Percentiles rank a stretch among this genome's conserved stretches.
phyloP scores from a whole-genome alignment of 1,140 invertebrate species.

The Drosophila pseudoananassae region DNA sequence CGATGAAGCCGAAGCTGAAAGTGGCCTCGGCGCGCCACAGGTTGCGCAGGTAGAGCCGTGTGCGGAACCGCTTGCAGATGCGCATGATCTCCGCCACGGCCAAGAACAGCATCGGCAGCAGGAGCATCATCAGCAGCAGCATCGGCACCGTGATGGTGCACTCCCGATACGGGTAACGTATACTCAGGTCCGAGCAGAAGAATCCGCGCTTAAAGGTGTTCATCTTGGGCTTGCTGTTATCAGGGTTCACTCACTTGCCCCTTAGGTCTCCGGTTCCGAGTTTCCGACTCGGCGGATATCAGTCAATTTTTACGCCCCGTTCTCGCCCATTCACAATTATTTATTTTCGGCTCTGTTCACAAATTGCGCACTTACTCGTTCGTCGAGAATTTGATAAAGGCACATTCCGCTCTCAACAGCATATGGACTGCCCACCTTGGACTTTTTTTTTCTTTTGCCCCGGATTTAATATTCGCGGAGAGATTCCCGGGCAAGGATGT shows the following conservation, averaged over 20 bases:
- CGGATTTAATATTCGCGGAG: background rate
- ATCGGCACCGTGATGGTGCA: slow-evolving; percentile 80
- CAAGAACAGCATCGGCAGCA: slow-evolving; percentile 78
- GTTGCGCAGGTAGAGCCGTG: slow-evolving; percentile 68
- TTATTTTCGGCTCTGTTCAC: slow-evolving; percentile 39
- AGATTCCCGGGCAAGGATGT: background rate
- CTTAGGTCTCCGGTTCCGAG: slow-evolving; percentile 12
- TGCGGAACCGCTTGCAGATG: slow-evolving; percentile 67
- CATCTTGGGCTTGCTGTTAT: slow-evolving; percentile 36
- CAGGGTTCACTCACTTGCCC: too few relatives aligned
- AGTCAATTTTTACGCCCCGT: slow-evolving; percentile 20
- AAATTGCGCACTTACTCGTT: slow-evolving; percentile 56
- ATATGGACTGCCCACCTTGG: slow-evolving; percentile 31
- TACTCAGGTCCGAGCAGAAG: slow-evolving; percentile 71
- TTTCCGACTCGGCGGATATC: slow-evolving; percentile 10
- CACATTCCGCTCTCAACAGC: slow-evolving; percentile 41
- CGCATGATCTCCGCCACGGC: slow-evolving; percentile 78
- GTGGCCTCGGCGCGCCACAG: slow-evolving; percentile 65
- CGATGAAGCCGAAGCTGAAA: slow-evolving; percentile 80
- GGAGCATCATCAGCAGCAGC: slow-evolving; percentile 72
- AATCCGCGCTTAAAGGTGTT: slow-evolving; percentile 76
- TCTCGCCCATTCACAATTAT: slow-evolving; percentile 27
- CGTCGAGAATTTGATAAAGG: slow-evolving; percentile 38
- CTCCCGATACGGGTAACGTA: slow-evolving; percentile 75
- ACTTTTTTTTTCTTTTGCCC: slow-evolving; percentile 37